Evolutionary conservation across 2,888 invertebrate genomes (phyloP).

Genomic region (Xestia rhomboidea): DNA sequence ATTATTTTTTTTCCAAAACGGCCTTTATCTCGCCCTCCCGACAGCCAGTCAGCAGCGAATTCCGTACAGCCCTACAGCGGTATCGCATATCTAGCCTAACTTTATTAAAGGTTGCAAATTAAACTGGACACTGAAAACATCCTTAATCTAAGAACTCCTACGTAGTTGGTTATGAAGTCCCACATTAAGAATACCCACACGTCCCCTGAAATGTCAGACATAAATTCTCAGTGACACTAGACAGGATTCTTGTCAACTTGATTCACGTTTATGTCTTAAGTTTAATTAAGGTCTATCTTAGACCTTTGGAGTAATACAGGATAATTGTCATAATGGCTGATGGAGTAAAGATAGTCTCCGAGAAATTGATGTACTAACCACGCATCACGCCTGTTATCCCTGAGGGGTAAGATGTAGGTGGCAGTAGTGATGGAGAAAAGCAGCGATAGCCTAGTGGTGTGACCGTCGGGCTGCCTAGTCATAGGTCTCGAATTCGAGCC

Average conservation of each 20-base stretch:
- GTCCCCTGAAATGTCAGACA: conserved; percentile 15
- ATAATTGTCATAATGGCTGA: conserved; percentile 1
- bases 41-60: conserved; percentile 71
- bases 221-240: conserved; percentile 22
- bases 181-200: conserved; percentile 16
- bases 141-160: conserved; percentile 1
- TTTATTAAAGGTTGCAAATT: background rate
- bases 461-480: too few species aligned
- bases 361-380: background rate
- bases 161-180: background rate
- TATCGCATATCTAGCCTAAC: conserved; percentile 77
- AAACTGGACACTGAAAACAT: background rate
- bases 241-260: background rate
- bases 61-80: conserved; percentile 86
- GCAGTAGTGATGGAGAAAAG: too few species aligned
- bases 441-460: too few species aligned
- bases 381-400: background rate
- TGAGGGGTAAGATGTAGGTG: too few species aligned
- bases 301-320: background rate
- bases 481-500: too few species aligned
- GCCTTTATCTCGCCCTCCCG: conserved; percentile 86
- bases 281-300: conserved; percentile 7
- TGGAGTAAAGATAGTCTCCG: background rate
- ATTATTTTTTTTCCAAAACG: conserved; percentile 82
- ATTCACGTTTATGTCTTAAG: conserved; percentile 14